Percentiles rank a stretch among this genome's conserved stretches.
Evolutionary conservation across 2,888 invertebrate species (phyloP).

Genomic region (Lepidochrysops patricia): DNA sequence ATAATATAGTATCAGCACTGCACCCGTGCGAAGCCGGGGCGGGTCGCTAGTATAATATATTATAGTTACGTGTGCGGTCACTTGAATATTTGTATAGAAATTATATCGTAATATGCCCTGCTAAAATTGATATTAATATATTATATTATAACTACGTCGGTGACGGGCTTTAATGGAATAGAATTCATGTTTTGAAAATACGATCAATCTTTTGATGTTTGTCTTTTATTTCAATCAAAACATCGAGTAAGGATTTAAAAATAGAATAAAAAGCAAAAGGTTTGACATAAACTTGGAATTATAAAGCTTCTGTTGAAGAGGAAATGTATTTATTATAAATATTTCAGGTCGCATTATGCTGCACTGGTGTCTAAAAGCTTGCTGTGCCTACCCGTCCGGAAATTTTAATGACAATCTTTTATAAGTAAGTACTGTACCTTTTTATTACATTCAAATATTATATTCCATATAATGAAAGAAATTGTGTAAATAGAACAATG

Average conservation of each 20-base stretch:
- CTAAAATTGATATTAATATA: too few species aligned
- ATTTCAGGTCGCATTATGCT: slow-evolving; percentile 1
- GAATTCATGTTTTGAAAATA: too few species aligned
- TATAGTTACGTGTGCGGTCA: too few species aligned
- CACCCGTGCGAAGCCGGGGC: too few species aligned
- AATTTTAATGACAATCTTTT: slow-evolving; percentile 3
- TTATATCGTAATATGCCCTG: too few species aligned
- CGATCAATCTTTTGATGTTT: neutral
- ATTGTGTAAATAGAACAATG: too few species aligned
- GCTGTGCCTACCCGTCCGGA: neutral
- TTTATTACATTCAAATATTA: neutral
- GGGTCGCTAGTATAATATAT: too few species aligned
- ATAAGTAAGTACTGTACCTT: neutral
- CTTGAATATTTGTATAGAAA: too few species aligned
- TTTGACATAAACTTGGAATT: neutral
- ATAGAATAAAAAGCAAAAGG: neutral
- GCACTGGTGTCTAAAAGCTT: slow-evolving; percentile 1
- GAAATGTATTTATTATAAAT: neutral
- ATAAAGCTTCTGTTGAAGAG: neutral
- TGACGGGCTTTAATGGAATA: too few species aligned
- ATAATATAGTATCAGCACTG: too few species aligned
- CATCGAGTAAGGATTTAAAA: neutral
- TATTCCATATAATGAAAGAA: neutral
- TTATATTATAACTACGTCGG: too few species aligned
- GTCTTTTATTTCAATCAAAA: neutral